phyloP scores from a whole-genome alignment of 2,113 vertebrate species.

The Propithecus coquereli region DNA sequence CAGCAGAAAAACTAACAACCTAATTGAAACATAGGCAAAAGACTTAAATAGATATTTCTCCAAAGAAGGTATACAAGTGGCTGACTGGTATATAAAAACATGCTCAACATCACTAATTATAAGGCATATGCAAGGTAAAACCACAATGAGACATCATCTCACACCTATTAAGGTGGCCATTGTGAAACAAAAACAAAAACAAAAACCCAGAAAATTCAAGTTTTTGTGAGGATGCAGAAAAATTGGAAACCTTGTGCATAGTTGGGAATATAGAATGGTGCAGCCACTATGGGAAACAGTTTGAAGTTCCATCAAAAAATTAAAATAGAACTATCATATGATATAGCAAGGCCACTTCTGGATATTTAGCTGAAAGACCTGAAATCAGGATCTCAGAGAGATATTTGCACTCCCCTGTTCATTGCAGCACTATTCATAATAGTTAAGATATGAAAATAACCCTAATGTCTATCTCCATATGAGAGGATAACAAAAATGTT shows the following conservation, averaged over 20 bases:
- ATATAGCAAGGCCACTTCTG: not conserved
- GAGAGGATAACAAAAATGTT: not conserved
- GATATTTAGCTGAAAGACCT: not conserved
- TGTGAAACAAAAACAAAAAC: not conserved
- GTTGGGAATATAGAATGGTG: not conserved
- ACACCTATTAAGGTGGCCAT: not conserved
- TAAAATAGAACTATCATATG: not conserved
- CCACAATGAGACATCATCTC: not conserved
- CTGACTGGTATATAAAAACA: not conserved
- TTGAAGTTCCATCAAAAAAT: not conserved
- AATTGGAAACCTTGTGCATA: not conserved
- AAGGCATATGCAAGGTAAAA: not conserved
- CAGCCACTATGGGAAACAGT: not conserved
- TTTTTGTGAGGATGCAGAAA: not conserved
- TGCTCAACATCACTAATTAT: not conserved
- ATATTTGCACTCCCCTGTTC: not conserved
- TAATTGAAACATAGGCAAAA: not conserved
- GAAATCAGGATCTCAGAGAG: not conserved
- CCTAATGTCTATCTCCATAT: not conserved
- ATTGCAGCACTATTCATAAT: not conserved
- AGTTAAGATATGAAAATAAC: not conserved
- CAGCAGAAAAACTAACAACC: not conserved
- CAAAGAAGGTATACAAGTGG: not conserved
- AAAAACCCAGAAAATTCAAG: not conserved
- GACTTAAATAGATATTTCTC: not conserved